These are phyloP conservation scores for Pseudomugil gertrudae DNA, from an alignment of 2,797 vertebrate genomes.

Conservation along the genomic window DNA sequence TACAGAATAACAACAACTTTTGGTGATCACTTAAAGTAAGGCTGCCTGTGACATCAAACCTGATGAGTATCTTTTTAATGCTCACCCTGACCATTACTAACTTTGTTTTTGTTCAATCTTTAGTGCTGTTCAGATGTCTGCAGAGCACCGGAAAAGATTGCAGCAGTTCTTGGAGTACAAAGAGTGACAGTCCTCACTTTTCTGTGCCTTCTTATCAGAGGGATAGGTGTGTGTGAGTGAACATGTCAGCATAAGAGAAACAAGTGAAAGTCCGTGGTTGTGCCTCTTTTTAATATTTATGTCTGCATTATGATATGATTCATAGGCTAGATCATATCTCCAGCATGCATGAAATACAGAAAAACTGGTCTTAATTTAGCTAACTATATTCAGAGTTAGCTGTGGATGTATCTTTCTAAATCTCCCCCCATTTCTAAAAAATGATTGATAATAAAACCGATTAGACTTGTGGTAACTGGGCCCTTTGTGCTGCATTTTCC, in stretches of 20 bases:
- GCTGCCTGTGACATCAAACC: background rate
- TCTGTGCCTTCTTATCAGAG: constrained; percentile 31
- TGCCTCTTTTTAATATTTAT: constrained; percentile 68
- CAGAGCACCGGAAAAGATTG: constrained; percentile 94
- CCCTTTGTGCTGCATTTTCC: constrained; percentile 13
- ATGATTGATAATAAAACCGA: background rate
- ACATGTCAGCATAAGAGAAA: constrained; percentile 14
- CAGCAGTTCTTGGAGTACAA: constrained; percentile 97
- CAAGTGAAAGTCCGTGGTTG: constrained; percentile 24
- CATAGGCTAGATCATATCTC: constrained; percentile 28
- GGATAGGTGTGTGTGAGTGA: background rate
- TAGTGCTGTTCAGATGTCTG: constrained; percentile 92
- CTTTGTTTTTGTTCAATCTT: constrained; percentile 3
- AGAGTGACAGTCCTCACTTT: constrained; percentile 79
- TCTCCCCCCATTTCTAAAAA: background rate
- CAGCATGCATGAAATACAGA: background rate
- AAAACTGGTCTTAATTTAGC: constrained; percentile 13
- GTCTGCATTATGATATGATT: constrained; percentile 33
- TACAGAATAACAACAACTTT: constrained; percentile 95
- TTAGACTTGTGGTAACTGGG: background rate
- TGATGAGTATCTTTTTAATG: background rate
- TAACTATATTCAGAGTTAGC: background rate
- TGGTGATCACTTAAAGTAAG: constrained; percentile 94
- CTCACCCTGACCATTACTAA: background rate
- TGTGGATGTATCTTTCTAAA: constrained; percentile 15